Evolutionary conservation across 2,888 invertebrate species (phyloP).

Genomic region (Tineola bisselliella): DNA sequence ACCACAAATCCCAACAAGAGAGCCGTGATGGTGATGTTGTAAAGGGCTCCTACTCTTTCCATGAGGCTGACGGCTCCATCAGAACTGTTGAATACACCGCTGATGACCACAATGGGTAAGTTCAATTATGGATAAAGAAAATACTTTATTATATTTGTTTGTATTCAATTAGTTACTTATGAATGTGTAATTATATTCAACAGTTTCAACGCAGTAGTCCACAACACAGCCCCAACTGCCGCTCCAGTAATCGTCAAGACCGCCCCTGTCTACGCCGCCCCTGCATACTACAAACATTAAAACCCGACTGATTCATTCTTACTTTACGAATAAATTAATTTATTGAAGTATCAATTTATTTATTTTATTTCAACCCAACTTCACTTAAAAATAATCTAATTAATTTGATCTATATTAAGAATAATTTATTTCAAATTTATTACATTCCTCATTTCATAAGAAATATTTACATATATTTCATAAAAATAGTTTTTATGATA

Average conservation of each 20-base stretch:
- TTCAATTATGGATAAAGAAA: neutral
- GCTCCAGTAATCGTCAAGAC: conserved; percentile 27
- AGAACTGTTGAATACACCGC: conserved; percentile 65
- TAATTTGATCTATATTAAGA: too few relatives aligned
- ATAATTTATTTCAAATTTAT: too few relatives aligned
- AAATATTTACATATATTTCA: too few relatives aligned
- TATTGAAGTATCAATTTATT: neutral
- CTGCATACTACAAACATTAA: conserved; percentile 32
- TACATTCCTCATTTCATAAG: too few relatives aligned
- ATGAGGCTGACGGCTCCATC: conserved; percentile 66
- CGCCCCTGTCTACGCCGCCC: conserved; percentile 25
- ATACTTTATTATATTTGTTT: neutral
- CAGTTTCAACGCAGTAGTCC: conserved; percentile 45
- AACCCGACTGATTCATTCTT: neutral
- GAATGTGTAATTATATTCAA: neutral
- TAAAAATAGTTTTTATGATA: too few relatives aligned
- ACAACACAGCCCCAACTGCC: conserved; percentile 38
- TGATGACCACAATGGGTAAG: conserved; percentile 54
- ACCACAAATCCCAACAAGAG: conserved; percentile 66
- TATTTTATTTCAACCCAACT: neutral
- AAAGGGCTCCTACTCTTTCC: conserved; percentile 63
- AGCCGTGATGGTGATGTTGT: conserved; percentile 63
- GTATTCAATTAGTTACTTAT: neutral
- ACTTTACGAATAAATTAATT: neutral
- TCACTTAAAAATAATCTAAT: too few relatives aligned